Evolutionary conservation across 2,797 vertebrate genomes (phyloP).

Genomic region (Myotis myotis): DNA sequence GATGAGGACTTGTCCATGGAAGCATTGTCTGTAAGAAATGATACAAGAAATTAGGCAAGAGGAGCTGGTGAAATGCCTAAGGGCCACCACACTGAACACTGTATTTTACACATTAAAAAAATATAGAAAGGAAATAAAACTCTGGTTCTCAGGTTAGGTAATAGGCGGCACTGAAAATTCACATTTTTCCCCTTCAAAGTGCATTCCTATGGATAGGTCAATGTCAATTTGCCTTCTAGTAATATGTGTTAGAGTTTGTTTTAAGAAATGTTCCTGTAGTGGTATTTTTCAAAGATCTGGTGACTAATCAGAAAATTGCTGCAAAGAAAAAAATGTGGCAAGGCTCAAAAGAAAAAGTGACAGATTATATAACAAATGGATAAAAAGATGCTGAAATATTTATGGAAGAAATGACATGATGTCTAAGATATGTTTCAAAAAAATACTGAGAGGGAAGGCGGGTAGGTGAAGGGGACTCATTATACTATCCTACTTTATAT

Average conservation of each 20-base stretch:
- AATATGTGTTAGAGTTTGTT: neutral
- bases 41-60: slow-evolving; percentile 71
- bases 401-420: neutral
- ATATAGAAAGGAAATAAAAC: neutral
- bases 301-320: slow-evolving; percentile 13
- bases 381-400: neutral
- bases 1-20: slow-evolving; percentile 87
- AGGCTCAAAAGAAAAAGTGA: neutral
- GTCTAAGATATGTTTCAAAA: slow-evolving; percentile 3
- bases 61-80: neutral
- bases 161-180: neutral
- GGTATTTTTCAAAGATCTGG: slow-evolving; percentile 42
- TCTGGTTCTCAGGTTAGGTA: neutral
- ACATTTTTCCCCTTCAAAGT: neutral
- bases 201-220: neutral
- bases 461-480: neutral
- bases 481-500: neutral
- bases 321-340: neutral
- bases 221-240: neutral
- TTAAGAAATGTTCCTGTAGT: neutral
- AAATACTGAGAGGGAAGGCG: neutral
- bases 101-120: neutral
- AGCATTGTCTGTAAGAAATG: slow-evolving; percentile 88
- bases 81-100: neutral
- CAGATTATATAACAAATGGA: neutral